phyloP scores from a whole-genome alignment of 2,888 invertebrate species.

The Polymixis lichenea region DNA sequence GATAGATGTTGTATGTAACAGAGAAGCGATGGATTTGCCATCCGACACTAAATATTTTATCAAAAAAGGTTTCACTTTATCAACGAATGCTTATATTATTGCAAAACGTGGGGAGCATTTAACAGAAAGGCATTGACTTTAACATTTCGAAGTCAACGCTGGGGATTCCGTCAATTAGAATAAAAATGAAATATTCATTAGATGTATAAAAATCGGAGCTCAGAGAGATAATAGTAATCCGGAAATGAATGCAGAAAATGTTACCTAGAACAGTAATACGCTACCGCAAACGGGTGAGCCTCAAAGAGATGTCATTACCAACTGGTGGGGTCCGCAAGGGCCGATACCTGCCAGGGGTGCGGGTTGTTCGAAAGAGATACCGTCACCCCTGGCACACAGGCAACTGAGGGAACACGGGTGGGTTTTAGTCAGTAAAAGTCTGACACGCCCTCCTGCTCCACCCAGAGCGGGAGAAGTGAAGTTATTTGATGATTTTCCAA shows the following conservation, averaged over 20 bases:
- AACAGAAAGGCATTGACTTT: conserved; percentile 18
- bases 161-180: conserved; percentile 16
- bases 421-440: no score
- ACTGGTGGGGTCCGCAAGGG: no score
- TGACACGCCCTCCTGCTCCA: no score
- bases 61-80: conserved; percentile 23
- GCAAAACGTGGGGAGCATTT: conserved; percentile 1
- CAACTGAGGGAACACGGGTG: no score
- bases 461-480: no score
- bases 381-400: no score
- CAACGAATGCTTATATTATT: neutral
- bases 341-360: no score
- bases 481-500: no score
- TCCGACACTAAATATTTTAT: conserved; percentile 13
- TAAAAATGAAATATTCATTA: conserved; percentile 44
- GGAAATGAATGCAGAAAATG: conserved; percentile 40
- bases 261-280: conserved; percentile 31
- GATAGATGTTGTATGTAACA: conserved; percentile 21
- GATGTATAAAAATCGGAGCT: conserved; percentile 7
- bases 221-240: conserved; percentile 18
- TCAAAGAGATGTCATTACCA: no score
- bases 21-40: neutral
- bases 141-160: conserved; percentile 40
- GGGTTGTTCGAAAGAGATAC: no score
- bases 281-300: no score